Base-by-base conservation (phyloP, 2,888 invertebrate species). In the Thera britannica region DNA sequence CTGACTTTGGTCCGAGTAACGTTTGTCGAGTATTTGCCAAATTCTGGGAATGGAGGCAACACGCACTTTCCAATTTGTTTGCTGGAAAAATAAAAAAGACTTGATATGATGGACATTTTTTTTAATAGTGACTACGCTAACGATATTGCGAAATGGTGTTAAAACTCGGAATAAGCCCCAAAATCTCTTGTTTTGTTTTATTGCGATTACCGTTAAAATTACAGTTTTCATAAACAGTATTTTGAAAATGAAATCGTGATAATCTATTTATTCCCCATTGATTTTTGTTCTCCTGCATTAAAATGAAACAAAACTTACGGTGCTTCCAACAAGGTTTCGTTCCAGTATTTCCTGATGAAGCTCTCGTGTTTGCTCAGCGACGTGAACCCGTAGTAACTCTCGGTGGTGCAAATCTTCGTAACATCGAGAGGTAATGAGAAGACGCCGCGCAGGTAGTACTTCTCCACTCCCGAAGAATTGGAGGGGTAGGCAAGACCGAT, bases 11-110 rank as follows among this genome's bases (percentile, higher is more conserved):
- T 66, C 70, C 86, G 89, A 0, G 71, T 73, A 0, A 75, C 68
- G 46, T 84, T 84, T 0, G 75, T 64, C 0, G 83, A 66, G 70
- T 88, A 91, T 0, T 70, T 72, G 0, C 89, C 90, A 67, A 88
- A 83, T 0, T 67, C 75, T 0, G 87, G 89, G 64, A 79, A 81
- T 0, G 79, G 74, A 0, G 90, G 90, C 0, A 90, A 77, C 0
- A 81, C 55, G 67, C 90, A 90, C 2, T 74, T 75, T 0, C 85
- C 85, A 0, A 73, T 64, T 63, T 58, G 59, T 58, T 63, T 60
- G 3, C 74, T 74, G 54, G 2, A 62, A 58, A 54, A 7, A 48
- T 48, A 60, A 7, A 23, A 7, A 44, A 44, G 44, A 38, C 5
- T 23, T 23, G 23, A 23, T 23, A 23, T n/a, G n/a, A n/a, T n/a